Percentiles rank a stretch among this genome's conserved stretches.
These are phyloP conservation scores for Protula sp. DNA, from an alignment of 2,888 invertebrate species.

Conservation along the genomic window DNA sequence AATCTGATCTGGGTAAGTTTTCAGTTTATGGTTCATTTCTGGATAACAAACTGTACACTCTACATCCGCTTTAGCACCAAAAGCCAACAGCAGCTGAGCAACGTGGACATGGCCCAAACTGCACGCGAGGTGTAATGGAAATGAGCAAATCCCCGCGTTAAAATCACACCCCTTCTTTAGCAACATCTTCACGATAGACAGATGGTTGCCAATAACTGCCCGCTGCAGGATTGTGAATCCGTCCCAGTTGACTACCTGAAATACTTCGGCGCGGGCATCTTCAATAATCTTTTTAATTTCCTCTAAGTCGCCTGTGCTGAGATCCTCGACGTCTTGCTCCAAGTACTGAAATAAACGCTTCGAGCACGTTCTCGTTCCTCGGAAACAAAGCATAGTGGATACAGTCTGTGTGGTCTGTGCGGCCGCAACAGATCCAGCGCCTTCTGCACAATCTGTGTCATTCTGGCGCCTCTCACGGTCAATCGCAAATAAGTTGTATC, in stretches of 20 bases:
- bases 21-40: conserved; percentile 61
- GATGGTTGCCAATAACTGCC: conserved; percentile 67
- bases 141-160: conserved; percentile 67
- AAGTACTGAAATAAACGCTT: conserved; percentile 23
- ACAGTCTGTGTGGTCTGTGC: conserved; percentile 21
- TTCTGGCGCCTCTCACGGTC: no score
- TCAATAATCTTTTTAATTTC: conserved; percentile 23
- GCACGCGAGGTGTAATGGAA: conserved; percentile 71
- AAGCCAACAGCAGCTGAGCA: conserved; percentile 65
- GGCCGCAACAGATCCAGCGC: conserved; percentile 23
- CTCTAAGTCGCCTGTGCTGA: conserved; percentile 19
- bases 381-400: conserved; percentile 25
- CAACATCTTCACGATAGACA: conserved; percentile 60
- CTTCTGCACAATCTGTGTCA: conserved; percentile 25
- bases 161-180: conserved; percentile 60
- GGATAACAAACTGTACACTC: conserved; percentile 74
- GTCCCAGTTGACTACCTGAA: conserved; percentile 47
- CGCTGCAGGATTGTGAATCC: conserved; percentile 69
- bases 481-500: no score
- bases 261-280: conserved; percentile 21
- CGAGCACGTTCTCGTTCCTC: conserved; percentile 20
- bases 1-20: conserved; percentile 32
- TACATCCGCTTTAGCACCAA: conserved; percentile 67
- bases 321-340: conserved; percentile 14
- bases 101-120: conserved; percentile 67